Evolutionary conservation across 2,113 vertebrate species (phyloP), one percentile per base, ranked within the genome.

Genomic region (Cochlearius cochlearius): DNA sequence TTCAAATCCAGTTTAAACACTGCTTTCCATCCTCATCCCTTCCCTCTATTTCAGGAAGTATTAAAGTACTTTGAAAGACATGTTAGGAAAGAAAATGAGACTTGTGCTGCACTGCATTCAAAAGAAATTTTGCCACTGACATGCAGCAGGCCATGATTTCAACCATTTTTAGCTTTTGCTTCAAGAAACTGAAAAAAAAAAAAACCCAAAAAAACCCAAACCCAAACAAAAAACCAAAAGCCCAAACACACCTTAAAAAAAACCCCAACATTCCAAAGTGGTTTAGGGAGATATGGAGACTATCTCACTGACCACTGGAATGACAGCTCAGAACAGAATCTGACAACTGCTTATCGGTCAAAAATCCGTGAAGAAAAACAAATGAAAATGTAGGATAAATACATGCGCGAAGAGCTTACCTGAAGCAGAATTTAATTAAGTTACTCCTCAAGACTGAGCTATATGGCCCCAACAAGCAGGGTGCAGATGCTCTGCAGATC

Each of bases 381-480:
- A 64, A 77, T 52, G 55, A 69, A 85, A 78, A 73, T 2, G 0
- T 26, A 72, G 72, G 49, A 83, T 47, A 94, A 90, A 90, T 17
- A 69, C 39, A 88, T 64, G 94, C 45, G 58, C 2, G 3, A 85
- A 90, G 86, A 81, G 94, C 92, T 95, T 95, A 96, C 92, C 92
- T 94, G 89, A 81, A 69, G 50, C 0, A 60, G 64, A 88, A 88
- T 32, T 74, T 62, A 49, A 71, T 19, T 62, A 77, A 90, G 55
- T 64, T 81, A 95, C 26, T 94, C 74, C 22, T 81, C 82, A 85
- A 85, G 86, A 77, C 5, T 64, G 82, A 88, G 60, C 59, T 66
- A 85, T 3, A 47, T 7, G 38, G 52, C 68, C 72, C 55, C 67
- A 41, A 45, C 11, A 45, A 73, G 45, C 52, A 30, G 19, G 22